Percentiles rank a stretch among this genome's conserved stretches.
These are phyloP conservation scores for Sialia sialis DNA, from an alignment of 2,113 vertebrate species.

Conservation along the genomic window DNA sequence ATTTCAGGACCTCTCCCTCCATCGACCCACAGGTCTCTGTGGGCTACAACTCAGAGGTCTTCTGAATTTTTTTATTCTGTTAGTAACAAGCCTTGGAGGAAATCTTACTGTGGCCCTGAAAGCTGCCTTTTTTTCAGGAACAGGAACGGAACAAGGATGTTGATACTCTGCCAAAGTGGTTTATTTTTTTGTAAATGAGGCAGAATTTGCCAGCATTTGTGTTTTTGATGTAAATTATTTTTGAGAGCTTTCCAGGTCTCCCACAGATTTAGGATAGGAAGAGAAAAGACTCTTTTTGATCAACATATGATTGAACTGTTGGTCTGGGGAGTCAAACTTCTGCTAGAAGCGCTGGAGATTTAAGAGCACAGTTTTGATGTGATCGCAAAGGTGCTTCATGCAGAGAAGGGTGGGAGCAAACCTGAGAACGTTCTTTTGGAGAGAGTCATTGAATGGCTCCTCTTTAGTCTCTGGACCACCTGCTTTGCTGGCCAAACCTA, in stretches of 20 bases:
- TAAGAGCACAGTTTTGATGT: background rate
- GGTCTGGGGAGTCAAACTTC: background rate
- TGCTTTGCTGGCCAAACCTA: conserved; percentile 67
- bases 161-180: conserved; percentile 13
- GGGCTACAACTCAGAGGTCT: background rate
- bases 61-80: conserved; percentile 11
- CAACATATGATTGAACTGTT: background rate
- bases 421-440: conserved; percentile 27
- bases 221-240: conserved; percentile 43
- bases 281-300: background rate
- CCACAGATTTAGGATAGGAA: background rate
- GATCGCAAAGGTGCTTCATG: background rate
- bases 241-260: conserved; percentile 51
- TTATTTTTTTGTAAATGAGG: conserved; percentile 51
- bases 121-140: conserved; percentile 31
- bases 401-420: background rate
- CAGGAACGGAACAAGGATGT: conserved; percentile 36
- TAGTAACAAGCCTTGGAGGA: conserved; percentile 6
- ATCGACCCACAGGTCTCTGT: background rate
- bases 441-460: background rate
- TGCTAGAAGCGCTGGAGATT: background rate
- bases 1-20: background rate
- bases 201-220: conserved; percentile 46
- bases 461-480: conserved; percentile 67
- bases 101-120: conserved; percentile 37